Evolutionary conservation across 2,113 vertebrate species (phyloP), one percentile per base, ranked within the genome.

Genomic region (Loxodonta africana): DNA sequence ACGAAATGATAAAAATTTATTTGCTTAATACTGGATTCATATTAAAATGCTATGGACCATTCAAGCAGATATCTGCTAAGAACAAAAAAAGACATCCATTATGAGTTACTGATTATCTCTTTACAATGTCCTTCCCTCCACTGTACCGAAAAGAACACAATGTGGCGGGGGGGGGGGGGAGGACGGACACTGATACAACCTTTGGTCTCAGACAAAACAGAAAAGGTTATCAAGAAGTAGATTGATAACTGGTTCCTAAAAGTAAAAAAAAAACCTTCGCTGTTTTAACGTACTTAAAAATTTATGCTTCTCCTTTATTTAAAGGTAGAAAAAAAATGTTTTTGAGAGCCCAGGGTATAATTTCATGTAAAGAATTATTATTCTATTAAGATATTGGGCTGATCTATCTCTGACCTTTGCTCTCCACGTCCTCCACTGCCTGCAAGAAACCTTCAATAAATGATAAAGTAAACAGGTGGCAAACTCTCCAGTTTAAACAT

Each of bases 1-100:
- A 88, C 91, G 96, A 82, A 51, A 78, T n/a, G n/a, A 25, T 78
- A 90, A 81, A 63, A 65, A 48, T 20, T 62, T 9, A 73, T 78
- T 84, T 51, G 26, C 12, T 78, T 88, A 95, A 91, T 73, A 82
- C 0, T 62, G 60, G 60, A 93, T 74, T 44, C 15, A 88, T 8
- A 17, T 73, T 81, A 93, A 91, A 96, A 94, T 30, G 9, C 28
- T 57, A 57, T 5, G 3, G n/a, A 91, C 44, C 30, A 69, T 76
- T 85, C 46, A 93, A 60, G 41, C 6, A 91, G 73, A n/a, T 65
- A 71, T 21, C 62, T 6, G 84, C 5, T 30, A 87, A 81, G 12
- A 87, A 91, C 10, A 73, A 84, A 95, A 93, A 63, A 51, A 90
- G 71, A 88, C 23, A 65, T 14, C 28, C 46, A 83, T 30, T 80